Conservation (phyloP, 2,797 vertebrate genomes). For the Sparus aurata region DNA sequence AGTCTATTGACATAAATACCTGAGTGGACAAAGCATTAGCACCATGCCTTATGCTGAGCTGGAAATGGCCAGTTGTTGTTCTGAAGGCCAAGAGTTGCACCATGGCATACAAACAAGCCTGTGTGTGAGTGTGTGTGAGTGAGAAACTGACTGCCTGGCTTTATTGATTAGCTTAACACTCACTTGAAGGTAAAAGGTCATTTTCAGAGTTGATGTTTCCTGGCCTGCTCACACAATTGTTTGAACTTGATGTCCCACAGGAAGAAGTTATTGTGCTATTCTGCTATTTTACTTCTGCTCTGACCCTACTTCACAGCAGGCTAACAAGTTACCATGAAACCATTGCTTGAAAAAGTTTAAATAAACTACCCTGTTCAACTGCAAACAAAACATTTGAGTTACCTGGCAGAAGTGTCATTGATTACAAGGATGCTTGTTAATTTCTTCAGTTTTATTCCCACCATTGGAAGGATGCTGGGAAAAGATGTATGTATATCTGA, state of each 20-base stretch:
- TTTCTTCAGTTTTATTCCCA: neutral
- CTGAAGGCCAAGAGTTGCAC: conserved; percentile 43
- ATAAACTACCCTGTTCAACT: too few relatives aligned
- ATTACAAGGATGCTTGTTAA: neutral
- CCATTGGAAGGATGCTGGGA: neutral
- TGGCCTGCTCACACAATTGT: neutral
- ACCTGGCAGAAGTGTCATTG: neutral
- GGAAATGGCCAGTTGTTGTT: conserved; percentile 21
- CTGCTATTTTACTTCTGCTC: neutral
- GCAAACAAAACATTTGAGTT: neutral
- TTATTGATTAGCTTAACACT: conserved; percentile 58
- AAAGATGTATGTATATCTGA: neutral
- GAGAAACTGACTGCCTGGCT: conserved; percentile 17
- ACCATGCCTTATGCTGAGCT: conserved; percentile 17
- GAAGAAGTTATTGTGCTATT: conserved; percentile 6
- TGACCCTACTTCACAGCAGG: neutral
- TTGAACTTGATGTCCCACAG: conserved; percentile 22
- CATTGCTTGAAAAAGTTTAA: neutral
- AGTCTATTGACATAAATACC: neutral
- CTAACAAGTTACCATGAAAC: neutral
- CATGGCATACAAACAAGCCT: conserved; percentile 35
- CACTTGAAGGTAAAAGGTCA: conserved; percentile 50
- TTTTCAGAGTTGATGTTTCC: conserved; percentile 25
- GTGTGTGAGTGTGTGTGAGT: neutral
- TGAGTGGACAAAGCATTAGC: conserved; percentile 8